Evolutionary conservation across 2,888 invertebrate species (phyloP), one percentile per base, ranked within the genome.

Genomic region (Incurvaria masculella): DNA sequence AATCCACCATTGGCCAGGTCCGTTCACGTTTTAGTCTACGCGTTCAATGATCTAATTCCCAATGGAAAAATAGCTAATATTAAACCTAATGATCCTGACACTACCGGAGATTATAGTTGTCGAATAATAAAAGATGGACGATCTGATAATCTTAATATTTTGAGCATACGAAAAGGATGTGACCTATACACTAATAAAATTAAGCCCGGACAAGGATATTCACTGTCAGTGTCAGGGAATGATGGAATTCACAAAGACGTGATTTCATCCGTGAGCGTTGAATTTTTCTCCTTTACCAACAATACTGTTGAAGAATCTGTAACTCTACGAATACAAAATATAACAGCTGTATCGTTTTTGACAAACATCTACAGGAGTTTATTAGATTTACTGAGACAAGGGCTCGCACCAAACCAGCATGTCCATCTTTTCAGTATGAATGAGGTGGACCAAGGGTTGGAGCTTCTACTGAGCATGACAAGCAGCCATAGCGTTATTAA

Each of bases 241-340:
- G 97, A 97, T 68, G 96, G 97, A 1, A 84, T 86, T 56, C 94
- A 94, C 62, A 81, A 83, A 48, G 89, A 92, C 67, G 96, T 96
- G 0, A 75, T 86, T n/a, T 96, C 95, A 1, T 88, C 89, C 6
- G 87, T 94, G 2, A 88, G 88, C 4, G 85, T 97, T 0, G 88
- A 91, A 62, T 93, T 94, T 61, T 78, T 88, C 45, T 80, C 83
- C 2, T 92, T 94, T 63, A 86, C 88, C 56, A 94, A 94, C 62
- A 68, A 71, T 14, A 94, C 94, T 0, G 82, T 97, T 4, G 87
- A 89, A 47, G 90, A 94, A 65, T 91, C 92, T 10, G 78, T 94
- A 1, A 89, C 91, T 0, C 66, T 95, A 16, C 81, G 87, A 57
- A 79, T 95, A 40, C 75, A 81, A 2, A 90, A 91, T 59, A 81